A percentile compares a stretch with the other conserved stretches of the same genome.
Evolutionary conservation across 2,888 invertebrate species (phyloP).

Genomic region (Epsilonema sp.): DNA sequence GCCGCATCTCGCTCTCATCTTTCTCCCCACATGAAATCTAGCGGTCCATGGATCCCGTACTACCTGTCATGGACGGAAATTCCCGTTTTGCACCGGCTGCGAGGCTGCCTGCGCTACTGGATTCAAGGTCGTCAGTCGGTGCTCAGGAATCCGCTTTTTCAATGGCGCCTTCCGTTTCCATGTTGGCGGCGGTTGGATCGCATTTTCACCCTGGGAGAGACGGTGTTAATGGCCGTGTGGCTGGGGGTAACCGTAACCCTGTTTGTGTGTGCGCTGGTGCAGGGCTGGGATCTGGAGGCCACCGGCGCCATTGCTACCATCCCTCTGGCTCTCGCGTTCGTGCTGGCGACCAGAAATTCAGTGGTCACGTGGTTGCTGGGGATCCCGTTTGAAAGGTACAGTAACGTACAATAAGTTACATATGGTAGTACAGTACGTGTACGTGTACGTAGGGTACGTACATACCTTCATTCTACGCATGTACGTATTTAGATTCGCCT

Average conservation of each 20-base stretch:
- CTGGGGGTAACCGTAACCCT: neutral
- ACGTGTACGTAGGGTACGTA: too few species aligned
- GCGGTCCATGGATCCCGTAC: neutral
- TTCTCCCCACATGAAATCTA: too few species aligned
- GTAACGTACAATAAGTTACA: too few species aligned
- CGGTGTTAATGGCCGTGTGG: neutral
- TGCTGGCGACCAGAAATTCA: neutral
- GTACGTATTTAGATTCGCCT: too few species aligned
- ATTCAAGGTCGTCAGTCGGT: neutral
- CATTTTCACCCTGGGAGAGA: neutral
- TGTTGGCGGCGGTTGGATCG: neutral
- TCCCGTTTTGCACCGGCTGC: neutral
- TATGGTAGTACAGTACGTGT: too few species aligned
- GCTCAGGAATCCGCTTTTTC: neutral
- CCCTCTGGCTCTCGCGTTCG: neutral
- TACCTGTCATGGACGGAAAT: neutral
- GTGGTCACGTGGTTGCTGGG: neutral
- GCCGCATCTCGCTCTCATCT: too few species aligned
- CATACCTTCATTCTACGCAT: too few species aligned
- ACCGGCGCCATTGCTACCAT: neutral
- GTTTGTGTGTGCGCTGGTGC: too few species aligned
- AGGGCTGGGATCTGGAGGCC: neutral
- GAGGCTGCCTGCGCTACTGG: neutral
- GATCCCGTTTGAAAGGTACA: conserved; percentile 2
- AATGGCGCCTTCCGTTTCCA: neutral